A percentile compares a stretch with the other conserved stretches of the same genome.
These are phyloP conservation scores for Eilema griseolum DNA, from an alignment of 2,888 invertebrate genomes.

Conservation along the genomic window DNA sequence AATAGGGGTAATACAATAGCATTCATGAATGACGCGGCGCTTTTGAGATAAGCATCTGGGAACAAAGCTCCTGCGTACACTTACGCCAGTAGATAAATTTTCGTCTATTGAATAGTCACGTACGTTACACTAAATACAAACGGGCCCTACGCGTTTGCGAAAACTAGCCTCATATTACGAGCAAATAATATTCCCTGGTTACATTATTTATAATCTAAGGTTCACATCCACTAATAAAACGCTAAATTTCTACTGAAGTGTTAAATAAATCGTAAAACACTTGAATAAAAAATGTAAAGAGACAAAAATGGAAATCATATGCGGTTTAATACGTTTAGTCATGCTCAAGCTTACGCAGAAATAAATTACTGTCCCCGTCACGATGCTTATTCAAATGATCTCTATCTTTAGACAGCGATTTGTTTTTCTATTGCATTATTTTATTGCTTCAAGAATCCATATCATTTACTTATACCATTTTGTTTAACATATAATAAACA, in stretches of 20 bases:
- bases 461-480: conserved; percentile 31
- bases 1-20: conserved; percentile 71
- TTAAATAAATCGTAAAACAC: background rate
- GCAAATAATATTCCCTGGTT: conserved; percentile 37
- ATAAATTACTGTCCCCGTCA: conserved; percentile 68
- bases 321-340: conserved; percentile 61
- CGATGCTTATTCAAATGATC: conserved; percentile 67
- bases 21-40: conserved; percentile 67
- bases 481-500: conserved; percentile 29
- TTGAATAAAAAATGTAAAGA: conserved; percentile 50
- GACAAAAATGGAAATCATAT: conserved; percentile 71
- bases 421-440: conserved; percentile 51
- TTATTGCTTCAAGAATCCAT: conserved; percentile 38
- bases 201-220: conserved; percentile 8
- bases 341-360: conserved; percentile 58
- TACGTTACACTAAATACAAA: conserved; percentile 62
- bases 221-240: background rate
- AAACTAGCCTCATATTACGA: conserved; percentile 45
- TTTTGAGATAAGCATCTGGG: conserved; percentile 65
- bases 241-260: background rate
- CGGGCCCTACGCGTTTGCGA: conserved; percentile 52
- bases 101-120: conserved; percentile 74
- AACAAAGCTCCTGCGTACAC: conserved; percentile 59
- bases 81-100: conserved; percentile 55
- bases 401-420: conserved; percentile 56